Evolutionary conservation across 2,888 invertebrate genomes (phyloP).

Genomic region (Nomada goodeniana): DNA sequence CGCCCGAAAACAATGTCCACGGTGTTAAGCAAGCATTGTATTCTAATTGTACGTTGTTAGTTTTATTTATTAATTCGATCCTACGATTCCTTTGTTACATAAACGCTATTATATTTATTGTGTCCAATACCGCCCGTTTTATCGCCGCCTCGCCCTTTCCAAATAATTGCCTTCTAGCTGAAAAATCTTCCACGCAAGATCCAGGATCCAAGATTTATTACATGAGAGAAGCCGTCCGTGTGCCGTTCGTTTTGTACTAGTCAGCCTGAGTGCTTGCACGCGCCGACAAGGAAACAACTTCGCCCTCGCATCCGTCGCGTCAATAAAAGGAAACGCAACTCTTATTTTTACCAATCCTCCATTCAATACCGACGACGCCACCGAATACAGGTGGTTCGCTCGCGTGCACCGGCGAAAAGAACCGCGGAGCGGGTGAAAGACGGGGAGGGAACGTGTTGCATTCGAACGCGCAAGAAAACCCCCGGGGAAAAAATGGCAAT

Average conservation of each 20-base stretch:
- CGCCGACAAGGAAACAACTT: conserved; percentile 10
- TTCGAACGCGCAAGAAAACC: neutral
- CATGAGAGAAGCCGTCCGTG: neutral
- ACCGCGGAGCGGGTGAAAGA: too few relatives aligned
- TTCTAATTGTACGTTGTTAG: neutral
- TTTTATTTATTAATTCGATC: conserved; percentile 15
- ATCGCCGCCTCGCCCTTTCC: too few relatives aligned
- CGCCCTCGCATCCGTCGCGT: neutral
- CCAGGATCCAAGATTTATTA: neutral
- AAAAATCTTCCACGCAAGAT: conserved; percentile 7
- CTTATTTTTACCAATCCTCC: conserved; percentile 15
- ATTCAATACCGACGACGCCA: neutral
- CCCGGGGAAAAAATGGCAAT: conserved; percentile 9
- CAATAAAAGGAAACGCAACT: conserved; percentile 10
- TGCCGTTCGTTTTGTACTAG: conserved; percentile 14
- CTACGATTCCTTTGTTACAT: conserved; percentile 2
- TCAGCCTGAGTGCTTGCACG: neutral
- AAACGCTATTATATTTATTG: conserved; percentile 4
- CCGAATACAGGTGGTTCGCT: neutral
- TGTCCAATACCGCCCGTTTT: neutral
- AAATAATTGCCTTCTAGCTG: neutral
- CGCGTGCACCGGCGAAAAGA: neutral
- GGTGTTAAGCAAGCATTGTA: neutral
- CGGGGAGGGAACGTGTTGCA: too few relatives aligned
- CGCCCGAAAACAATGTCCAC: conserved; percentile 1